Base-by-base conservation (phyloP, 2,113 vertebrate species). In the Cathartes aura region DNA sequence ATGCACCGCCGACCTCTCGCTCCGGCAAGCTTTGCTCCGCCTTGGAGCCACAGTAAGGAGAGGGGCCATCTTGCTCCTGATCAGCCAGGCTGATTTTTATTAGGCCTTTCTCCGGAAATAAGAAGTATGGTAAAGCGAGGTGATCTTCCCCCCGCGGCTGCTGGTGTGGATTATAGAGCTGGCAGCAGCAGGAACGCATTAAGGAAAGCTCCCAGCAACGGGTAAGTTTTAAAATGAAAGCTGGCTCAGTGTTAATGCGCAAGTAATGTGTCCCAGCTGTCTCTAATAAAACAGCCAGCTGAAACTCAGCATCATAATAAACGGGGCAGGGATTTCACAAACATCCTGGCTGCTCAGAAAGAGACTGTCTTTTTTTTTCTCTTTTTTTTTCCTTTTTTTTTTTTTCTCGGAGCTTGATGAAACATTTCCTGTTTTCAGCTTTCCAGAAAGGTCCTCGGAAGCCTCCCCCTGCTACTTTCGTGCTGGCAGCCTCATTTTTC, bases 261-360 rank as follows among this genome's bases (percentile, higher is more conserved):
- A 95, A 97, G 96, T 98, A 98, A 98, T 98, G 91, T 94, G 97
- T 96, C 96, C 90, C 98, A 98, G 98, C 97, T 98, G 98, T 85
- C 94, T 95, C 94, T 93, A 97, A 97, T 97, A 98, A 96, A 98
- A 85, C 84, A 94, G 95, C 94, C 96, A 98, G 97, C 96, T 97
- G 96, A 97, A 98, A 82, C 91, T 82, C 95, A 81, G 97, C 97
- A 97, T 97, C 97, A 98, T 94, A 93, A 97, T 97, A 98, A 98
- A 98, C 78, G 47, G 94, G 88, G 87, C 76, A 94, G 92, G 93
- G 97, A 98, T 97, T 98, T 97, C 97, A 98, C 97, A 98, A 97
- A 98, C 97, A 98, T 98, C 98, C 97, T 97, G 97, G 80, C 96
- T 97, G 93, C 85, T 93, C 89, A 97, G 90, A 97, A 87, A 86